Percentiles rank a stretch among this genome's conserved stretches.
phyloP scores from a whole-genome alignment of 2,888 invertebrate species.

The Theodoxus fluviatilis region DNA sequence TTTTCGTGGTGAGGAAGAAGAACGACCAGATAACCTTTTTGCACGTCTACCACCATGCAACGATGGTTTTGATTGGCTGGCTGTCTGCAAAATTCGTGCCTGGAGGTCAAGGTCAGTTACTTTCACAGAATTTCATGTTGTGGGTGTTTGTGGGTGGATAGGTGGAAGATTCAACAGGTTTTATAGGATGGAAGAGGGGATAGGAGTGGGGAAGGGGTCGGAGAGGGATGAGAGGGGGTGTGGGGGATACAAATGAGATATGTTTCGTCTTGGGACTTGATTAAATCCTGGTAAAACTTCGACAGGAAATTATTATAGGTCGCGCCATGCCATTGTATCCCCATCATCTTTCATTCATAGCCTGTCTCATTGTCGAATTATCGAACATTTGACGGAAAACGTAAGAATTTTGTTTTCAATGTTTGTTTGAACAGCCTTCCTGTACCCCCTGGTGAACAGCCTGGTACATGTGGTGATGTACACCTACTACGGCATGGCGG shows the following conservation, averaged over 20 bases:
- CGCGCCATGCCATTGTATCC: slow-evolving; percentile 7
- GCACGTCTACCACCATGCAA: slow-evolving; percentile 56
- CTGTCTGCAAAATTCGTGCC: slow-evolving; percentile 33
- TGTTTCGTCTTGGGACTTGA: no score
- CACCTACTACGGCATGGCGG: slow-evolving; percentile 54
- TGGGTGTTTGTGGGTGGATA: no score
- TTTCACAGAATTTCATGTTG: no score
- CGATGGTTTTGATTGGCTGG: slow-evolving; percentile 43
- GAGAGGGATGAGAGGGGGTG: no score
- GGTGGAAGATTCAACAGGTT: no score
- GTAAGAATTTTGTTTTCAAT: background rate
- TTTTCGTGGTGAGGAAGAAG: slow-evolving; percentile 53
- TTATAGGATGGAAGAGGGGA: no score
- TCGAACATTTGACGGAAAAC: background rate
- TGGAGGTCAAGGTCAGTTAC: slow-evolving; percentile 33
- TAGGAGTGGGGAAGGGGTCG: no score
- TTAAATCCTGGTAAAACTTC: no score
- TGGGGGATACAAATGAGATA: no score
- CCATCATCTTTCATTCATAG: background rate
- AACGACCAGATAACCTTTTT: slow-evolving; percentile 49
- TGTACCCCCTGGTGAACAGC: slow-evolving; percentile 44
- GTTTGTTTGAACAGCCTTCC: slow-evolving; percentile 27
- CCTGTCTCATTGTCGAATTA: background rate
- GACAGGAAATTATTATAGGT: no score
- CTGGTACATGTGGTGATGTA: slow-evolving; percentile 59